Conservation (phyloP, 2,797 vertebrate species). For the Myioborus miniatus region DNA sequence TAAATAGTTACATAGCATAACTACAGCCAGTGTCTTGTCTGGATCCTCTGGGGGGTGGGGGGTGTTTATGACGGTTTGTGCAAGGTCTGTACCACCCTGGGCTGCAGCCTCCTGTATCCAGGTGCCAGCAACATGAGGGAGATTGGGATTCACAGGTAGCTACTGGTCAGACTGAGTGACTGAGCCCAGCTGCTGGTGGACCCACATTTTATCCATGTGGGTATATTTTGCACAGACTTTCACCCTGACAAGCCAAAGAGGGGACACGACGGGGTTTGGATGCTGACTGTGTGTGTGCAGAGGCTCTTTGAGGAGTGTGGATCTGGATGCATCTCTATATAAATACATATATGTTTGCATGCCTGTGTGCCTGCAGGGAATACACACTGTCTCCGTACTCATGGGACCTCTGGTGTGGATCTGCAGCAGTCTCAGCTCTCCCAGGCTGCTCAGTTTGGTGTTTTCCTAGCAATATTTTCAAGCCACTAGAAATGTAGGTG, state of each 20-base stretch:
- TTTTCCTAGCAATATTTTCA: not conserved
- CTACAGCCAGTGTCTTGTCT: not conserved
- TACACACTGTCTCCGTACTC: rapidly evolving
- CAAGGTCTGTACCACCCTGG: not conserved
- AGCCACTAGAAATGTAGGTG: not conserved
- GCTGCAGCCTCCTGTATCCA: not conserved
- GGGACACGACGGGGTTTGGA: rapidly evolving
- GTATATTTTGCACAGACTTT: not conserved
- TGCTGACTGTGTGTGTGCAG: not conserved
- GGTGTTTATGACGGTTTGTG: not conserved
- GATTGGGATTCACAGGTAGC: not conserved
- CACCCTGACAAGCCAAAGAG: not conserved
- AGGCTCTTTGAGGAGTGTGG: not conserved
- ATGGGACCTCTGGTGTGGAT: rapidly evolving
- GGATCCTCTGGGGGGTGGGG: rapidly evolving
- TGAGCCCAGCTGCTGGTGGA: not conserved
- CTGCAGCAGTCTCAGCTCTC: not conserved
- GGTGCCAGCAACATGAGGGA: not conserved
- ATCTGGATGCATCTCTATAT: not conserved
- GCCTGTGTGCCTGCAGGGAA: not conserved
- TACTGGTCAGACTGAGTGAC: not conserved
- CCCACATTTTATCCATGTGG: not conserved
- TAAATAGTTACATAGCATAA: not conserved
- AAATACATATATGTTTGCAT: not conserved
- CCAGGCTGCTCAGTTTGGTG: rapidly evolving